Percentiles rank a stretch among this genome's conserved stretches.
Conservation (phyloP, 2,888 invertebrate genomes). For the Acleris literana region DNA sequence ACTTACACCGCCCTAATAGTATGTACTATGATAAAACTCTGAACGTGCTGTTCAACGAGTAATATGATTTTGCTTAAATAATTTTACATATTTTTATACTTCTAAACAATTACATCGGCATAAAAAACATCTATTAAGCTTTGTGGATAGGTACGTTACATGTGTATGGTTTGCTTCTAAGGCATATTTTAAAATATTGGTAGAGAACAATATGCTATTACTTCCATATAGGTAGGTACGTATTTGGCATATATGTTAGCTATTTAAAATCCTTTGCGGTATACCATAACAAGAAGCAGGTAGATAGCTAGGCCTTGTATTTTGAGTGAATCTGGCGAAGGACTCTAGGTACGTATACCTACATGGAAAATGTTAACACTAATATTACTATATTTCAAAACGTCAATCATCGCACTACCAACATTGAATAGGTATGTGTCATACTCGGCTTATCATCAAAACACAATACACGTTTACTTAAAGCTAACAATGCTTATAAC, state of each 20-base stretch:
- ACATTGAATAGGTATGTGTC: slow-evolving; percentile 6
- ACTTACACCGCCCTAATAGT: slow-evolving; percentile 37
- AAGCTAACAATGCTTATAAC: slow-evolving; percentile 12
- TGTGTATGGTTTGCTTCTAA: background rate
- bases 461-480: slow-evolving; percentile 14
- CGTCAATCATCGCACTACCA: slow-evolving; percentile 11
- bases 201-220: background rate
- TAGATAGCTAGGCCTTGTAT: too few species aligned
- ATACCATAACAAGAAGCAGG: too few species aligned
- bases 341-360: too few species aligned
- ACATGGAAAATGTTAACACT: background rate
- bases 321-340: too few species aligned
- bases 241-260: background rate
- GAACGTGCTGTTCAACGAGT: slow-evolving; percentile 18
- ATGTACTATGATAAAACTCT: slow-evolving; percentile 10
- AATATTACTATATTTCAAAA: background rate
- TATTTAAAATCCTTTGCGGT: too few species aligned
- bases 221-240: background rate
- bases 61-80: slow-evolving; percentile 23
- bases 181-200: background rate
- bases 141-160: background rate
- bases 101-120: slow-evolving; percentile 23
- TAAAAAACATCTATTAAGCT: slow-evolving; percentile 14
- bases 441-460: slow-evolving; percentile 2
- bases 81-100: slow-evolving; percentile 9